Conservation (phyloP, 2,888 invertebrate genomes). For the Fragum sueziense region DNA sequence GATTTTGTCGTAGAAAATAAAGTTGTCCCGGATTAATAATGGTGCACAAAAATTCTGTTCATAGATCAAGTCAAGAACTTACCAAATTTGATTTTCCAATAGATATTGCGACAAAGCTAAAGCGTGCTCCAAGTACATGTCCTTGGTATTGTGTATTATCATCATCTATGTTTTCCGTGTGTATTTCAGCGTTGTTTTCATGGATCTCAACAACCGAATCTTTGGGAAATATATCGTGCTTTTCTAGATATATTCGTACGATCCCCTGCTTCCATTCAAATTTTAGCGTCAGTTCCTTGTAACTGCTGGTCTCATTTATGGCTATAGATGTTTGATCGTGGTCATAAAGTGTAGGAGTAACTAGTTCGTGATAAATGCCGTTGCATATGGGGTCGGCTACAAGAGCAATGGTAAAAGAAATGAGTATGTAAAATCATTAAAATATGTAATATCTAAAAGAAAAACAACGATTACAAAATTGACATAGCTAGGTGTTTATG, state of each 20-base stretch:
- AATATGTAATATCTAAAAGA: too few species aligned
- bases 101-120: slow-evolving; percentile 83
- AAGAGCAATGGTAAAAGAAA: background rate
- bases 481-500: too few species aligned
- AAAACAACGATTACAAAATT: too few species aligned
- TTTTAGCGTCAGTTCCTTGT: background rate
- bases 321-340: background rate
- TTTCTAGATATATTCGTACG: slow-evolving; percentile 25
- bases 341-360: slow-evolving; percentile 10
- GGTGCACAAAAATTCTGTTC: too few species aligned
- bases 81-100: slow-evolving; percentile 40
- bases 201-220: slow-evolving; percentile 57
- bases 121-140: slow-evolving; percentile 81
- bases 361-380: slow-evolving; percentile 5
- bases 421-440: too few species aligned
- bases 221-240: slow-evolving; percentile 49
- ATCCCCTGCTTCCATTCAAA: slow-evolving; percentile 41
- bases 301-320: background rate
- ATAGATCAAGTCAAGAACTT: too few species aligned
- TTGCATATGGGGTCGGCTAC: slow-evolving; percentile 10
- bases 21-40: too few species aligned
- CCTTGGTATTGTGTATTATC: slow-evolving; percentile 85
- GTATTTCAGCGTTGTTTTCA: slow-evolving; percentile 59
- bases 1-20: too few species aligned
- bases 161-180: slow-evolving; percentile 52